Conservation (phyloP, 2,888 invertebrate species). For the Tachina grossa region DNA sequence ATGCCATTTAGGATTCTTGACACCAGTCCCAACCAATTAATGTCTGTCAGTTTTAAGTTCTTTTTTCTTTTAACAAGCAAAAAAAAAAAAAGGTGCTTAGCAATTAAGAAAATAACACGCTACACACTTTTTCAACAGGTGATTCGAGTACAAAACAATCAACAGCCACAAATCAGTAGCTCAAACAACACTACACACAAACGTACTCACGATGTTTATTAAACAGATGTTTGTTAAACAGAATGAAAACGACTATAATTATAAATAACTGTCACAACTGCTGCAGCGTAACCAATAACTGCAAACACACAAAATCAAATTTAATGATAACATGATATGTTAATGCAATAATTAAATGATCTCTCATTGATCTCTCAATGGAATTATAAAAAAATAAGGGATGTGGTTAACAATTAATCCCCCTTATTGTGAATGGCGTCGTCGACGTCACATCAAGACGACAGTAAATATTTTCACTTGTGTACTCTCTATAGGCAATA, state of each 20-base stretch:
- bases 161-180: neutral
- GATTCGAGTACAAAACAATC: neutral
- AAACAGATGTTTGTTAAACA: slow-evolving; percentile 18
- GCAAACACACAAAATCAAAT: neutral
- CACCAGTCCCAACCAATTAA: slow-evolving; percentile 19
- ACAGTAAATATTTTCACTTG: too few species aligned
- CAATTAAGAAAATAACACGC: slow-evolving; percentile 13
- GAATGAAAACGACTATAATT: slow-evolving; percentile 23
- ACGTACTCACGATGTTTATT: neutral
- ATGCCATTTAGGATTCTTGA: slow-evolving; percentile 32
- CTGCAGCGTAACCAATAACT: neutral
- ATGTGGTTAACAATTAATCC: too few species aligned
- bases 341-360: slow-evolving; percentile 35
- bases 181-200: neutral
- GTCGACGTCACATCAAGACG: too few species aligned
- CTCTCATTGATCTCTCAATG: slow-evolving; percentile 27
- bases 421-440: too few species aligned
- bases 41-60: slow-evolving; percentile 12
- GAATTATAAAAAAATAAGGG: neutral
- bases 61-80: neutral
- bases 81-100: slow-evolving; percentile 8
- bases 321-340: slow-evolving; percentile 32
- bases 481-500: too few species aligned
- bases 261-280: neutral
- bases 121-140: slow-evolving; percentile 25